Evolutionary conservation across 2,888 invertebrate species (phyloP).

Genomic region (Dolichopus griseipennis): DNA sequence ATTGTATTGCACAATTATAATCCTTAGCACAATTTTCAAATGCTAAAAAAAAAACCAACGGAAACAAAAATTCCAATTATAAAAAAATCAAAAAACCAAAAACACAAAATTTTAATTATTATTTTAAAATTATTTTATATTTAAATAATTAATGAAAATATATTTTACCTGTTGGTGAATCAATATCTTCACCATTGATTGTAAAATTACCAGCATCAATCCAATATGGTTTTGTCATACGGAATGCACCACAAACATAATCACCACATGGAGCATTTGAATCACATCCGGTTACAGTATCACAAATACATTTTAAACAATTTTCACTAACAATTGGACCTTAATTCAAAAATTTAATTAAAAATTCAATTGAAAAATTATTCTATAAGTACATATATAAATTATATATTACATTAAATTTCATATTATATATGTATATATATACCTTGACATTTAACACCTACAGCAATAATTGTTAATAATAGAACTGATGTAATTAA

Average conservation of each 20-base stretch:
- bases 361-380: neutral
- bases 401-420: no score
- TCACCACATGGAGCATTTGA: neutral
- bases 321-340: neutral
- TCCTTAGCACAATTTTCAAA: neutral
- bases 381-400: neutral
- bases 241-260: neutral
- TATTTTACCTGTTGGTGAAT: neutral
- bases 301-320: conserved; percentile 6
- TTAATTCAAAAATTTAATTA: neutral
- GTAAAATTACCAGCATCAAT: neutral
- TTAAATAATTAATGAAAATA: neutral
- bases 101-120: no score
- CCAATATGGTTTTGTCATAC: neutral
- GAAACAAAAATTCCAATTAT: no score
- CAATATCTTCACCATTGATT: neutral
- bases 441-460: neutral
- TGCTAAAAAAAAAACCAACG: neutral
- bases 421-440: neutral
- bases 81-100: no score
- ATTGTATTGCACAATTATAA: neutral
- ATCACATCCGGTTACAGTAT: conserved; percentile 1
- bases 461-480: neutral
- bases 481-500: neutral
- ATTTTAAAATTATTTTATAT: no score